phyloP scores from a whole-genome alignment of 64 coral and sea anemone genomes.

The Pocillopora damicornis region DNA sequence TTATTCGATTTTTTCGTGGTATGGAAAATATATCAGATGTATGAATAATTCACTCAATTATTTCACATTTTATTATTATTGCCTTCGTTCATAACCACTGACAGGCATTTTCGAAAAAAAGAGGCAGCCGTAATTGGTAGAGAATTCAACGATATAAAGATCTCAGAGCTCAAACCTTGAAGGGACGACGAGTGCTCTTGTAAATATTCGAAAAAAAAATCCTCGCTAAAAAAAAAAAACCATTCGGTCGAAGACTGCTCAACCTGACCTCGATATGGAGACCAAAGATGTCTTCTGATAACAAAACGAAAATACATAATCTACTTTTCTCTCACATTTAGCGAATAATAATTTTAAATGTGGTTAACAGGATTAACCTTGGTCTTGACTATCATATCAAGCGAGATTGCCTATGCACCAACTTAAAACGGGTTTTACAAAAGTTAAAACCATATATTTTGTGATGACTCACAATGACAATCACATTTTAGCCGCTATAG shows the following conservation, averaged over 20 bases:
- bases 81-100: not conserved
- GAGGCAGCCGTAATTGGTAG: not conserved
- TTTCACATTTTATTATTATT: not conserved
- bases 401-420: not conserved
- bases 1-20: not conserved
- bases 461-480: too few species aligned
- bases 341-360: not conserved
- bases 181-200: not conserved
- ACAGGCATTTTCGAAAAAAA: not conserved
- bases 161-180: not conserved
- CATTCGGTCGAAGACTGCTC: not conserved
- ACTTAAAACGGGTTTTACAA: not conserved
- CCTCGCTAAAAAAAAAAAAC: not conserved
- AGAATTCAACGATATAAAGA: too few species aligned
- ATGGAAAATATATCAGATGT: not conserved
- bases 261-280: not conserved
- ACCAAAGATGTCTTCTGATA: not conserved
- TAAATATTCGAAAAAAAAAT: not conserved
- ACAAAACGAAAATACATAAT: not conserved
- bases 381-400: not conserved
- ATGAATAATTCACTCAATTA: not conserved
- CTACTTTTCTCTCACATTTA: not conserved
- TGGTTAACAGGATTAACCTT: not conserved
- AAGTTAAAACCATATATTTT: not conserved
- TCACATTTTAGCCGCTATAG: too few species aligned